These are phyloP conservation scores for Drosophila infuscata DNA, from an alignment of 2,888 invertebrate genomes.

Conservation along the genomic window DNA sequence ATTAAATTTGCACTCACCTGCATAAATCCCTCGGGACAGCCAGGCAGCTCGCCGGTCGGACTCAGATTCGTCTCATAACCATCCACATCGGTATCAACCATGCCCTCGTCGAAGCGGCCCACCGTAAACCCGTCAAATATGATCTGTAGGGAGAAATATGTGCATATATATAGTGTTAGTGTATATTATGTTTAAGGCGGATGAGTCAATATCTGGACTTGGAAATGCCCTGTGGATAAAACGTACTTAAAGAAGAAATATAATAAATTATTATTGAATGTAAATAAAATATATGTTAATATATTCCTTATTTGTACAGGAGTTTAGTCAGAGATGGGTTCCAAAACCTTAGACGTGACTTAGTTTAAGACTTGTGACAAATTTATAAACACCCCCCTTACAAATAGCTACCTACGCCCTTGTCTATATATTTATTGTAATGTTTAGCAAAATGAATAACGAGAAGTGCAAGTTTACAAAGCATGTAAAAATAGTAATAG, in stretches of 20 bases:
- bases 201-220: conserved; percentile 1
- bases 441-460: not conserved
- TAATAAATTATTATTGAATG: not conserved
- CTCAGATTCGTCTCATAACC: conserved; percentile 85
- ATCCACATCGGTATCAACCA: conserved; percentile 85
- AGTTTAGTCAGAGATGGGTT: not conserved
- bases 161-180: not conserved
- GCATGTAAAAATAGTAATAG: not conserved
- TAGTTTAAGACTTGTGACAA: not conserved
- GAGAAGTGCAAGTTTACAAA: not conserved
- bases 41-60: conserved; percentile 88
- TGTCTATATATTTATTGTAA: no score
- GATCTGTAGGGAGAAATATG: conserved; percentile 85
- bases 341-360: not conserved
- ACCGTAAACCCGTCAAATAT: conserved; percentile 95
- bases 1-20: conserved; percentile 87
- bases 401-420: not conserved
- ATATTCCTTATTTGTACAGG: not conserved
- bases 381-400: not conserved
- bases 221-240: not conserved
- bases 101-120: conserved; percentile 91
- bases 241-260: not conserved
- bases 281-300: not conserved
- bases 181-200: not conserved
- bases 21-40: conserved; percentile 95